Base-by-base conservation (phyloP, 2,113 vertebrate species). In the Leiothrix lutea region DNA sequence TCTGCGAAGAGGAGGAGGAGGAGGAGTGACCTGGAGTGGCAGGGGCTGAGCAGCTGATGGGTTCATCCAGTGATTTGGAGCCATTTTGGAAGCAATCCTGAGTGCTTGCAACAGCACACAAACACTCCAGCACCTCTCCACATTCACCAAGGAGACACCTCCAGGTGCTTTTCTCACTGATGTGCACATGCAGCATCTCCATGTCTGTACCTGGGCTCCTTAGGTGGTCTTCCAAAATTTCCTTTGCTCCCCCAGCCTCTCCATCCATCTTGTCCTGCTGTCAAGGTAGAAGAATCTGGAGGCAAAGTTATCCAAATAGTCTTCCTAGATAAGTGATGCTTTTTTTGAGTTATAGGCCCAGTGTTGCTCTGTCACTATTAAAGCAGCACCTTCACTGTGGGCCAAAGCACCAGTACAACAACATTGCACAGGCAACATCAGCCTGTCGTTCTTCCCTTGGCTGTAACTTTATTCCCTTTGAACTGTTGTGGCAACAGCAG, bases 181-280 rank as follows among this genome's bases (percentile, higher is more conserved):
- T 11, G 3, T 0, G 5, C 40, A 5, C 35, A 5, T 0, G 0
- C 17, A 9, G 66, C 75, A 20, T 58, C 31, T 66, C 19, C 3
- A 0, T 33, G 21, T 24, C 60, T 35, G 24, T 51, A 14, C 3
- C 28, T 69, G 3, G 7, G 15, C 54, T 78, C 35, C 23, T 86
- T 15, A 29, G 6, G 0, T 54, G 10, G 0, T 58, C 38, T 71
- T 56, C n/a, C 48, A 64, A 19, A 38, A 16, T 10, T 53, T 29
- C 40, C 19, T 70, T 57, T 57, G 36, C 13, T 69, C 31, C 44
- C n/a, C 24, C 29, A 56, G 36, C 31, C 22, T 54, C n/a, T 35
- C 81, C 50, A 14, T 9, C 11, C 4, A 15, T 33, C 53, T 81
- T 38, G 21, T 69, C 19, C 28, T 60, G 8, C 22, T 33, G 3